Percentiles rank a stretch among this genome's conserved stretches.
phyloP scores from a whole-genome alignment of 2,113 vertebrate species.

The Podilymbus podiceps region DNA sequence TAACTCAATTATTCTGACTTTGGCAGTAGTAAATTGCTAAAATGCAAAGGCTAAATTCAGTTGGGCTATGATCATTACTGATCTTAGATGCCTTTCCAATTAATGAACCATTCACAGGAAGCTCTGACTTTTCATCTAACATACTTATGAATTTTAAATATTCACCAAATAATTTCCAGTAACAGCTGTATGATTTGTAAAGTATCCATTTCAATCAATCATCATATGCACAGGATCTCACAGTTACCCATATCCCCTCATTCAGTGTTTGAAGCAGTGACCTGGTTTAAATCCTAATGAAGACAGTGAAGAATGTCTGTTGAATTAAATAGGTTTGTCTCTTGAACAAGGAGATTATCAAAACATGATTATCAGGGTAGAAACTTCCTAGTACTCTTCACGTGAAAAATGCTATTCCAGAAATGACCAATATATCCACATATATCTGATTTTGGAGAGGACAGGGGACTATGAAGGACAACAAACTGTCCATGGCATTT shows the following conservation, averaged over 20 bases:
- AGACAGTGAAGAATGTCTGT: not conserved
- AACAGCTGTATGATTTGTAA: not conserved
- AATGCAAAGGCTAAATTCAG: not conserved
- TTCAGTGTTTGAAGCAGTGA: not conserved
- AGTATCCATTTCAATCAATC: not conserved
- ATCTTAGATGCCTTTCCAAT: not conserved
- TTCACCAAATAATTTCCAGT: not conserved
- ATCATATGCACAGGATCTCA: not conserved
- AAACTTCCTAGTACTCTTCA: not conserved
- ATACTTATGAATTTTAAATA: not conserved
- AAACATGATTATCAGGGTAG: not conserved
- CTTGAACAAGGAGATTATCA: not conserved
- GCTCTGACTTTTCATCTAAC: not conserved
- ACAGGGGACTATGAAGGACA: not conserved
- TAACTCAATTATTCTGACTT: not conserved
- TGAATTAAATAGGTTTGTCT: not conserved
- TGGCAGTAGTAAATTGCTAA: not conserved
- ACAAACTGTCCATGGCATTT: not conserved
- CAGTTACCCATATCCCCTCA: not conserved
- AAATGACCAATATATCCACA: not conserved
- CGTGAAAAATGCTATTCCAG: not conserved
- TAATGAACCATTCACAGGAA: not conserved
- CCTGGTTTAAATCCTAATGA: not conserved
- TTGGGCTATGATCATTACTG: not conserved
- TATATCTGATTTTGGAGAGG: not conserved